Evolutionary conservation across 2,888 invertebrate genomes (phyloP), one percentile per base, ranked within the genome.

Genomic region (Cetonia aurata): DNA sequence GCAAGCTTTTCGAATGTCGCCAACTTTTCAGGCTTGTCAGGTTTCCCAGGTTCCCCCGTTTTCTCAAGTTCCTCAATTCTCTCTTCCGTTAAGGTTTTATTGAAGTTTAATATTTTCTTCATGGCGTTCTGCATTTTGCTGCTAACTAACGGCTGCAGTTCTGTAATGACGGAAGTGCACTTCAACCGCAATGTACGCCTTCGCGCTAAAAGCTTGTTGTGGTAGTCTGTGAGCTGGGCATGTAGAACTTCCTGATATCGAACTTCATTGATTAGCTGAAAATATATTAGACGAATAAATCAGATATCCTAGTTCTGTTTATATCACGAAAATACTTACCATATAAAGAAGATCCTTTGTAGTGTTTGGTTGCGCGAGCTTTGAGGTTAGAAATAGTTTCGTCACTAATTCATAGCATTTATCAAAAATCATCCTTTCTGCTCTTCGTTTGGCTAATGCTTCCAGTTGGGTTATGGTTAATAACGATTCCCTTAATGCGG

Each of bases 201-300:
- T 31, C 41, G 33, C 6, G 50, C 33, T 0, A 31, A n/a, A 13
- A 69, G 19, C 15, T 25, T 48, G 10, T 42, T 17, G 10, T 59
- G 69, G 10, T 56, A 37, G 13, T 41, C 37, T 42, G 41, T 13
- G 41, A 69, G 50, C n/a, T 69, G 19, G 37, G 19, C 46, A 41
- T 62, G 41, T 31, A 65, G 6, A 8, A 10, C 33, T 25, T 70
- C 70, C 37, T 53, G 56, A 9, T 44, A 33, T 48, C 25, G 17
- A 13, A 70, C 66, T 55, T 70, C 70, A n/a, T 56, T 48, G n/a
- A 33, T 48, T 55, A 70, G 65, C 70, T 70, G 46, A 15, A 70
- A 70, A 6, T 25, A 25, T 25, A 37, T 15, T 17, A 50, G 17
- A 25, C 10, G 10, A 55, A 1, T 15, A 4, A 25, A 25, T n/a